Conservation (phyloP, 2,797 vertebrate genomes). For the Acrocephalus scirpaceus region DNA sequence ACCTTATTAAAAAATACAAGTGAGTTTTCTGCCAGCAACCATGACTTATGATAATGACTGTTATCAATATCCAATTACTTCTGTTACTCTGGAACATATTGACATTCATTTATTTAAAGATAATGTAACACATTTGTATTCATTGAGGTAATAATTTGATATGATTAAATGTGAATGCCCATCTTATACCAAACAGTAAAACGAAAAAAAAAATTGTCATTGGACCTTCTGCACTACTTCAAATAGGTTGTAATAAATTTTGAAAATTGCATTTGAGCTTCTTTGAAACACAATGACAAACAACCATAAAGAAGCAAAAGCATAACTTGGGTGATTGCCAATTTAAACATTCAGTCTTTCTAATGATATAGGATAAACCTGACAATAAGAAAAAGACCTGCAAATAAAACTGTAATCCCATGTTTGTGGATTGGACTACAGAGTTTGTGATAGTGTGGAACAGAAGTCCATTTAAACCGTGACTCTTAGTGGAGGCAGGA, state of each 20-base stretch:
- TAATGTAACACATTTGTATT: slow-evolving; percentile 79
- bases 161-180: slow-evolving; percentile 75
- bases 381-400: not conserved
- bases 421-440: not conserved
- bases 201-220: slow-evolving; percentile 60
- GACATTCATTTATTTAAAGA: slow-evolving; percentile 78
- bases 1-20: slow-evolving; percentile 76
- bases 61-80: slow-evolving; percentile 81
- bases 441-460: not conserved
- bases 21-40: slow-evolving; percentile 72
- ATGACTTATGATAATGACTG: slow-evolving; percentile 74
- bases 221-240: slow-evolving; percentile 57
- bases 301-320: slow-evolving; percentile 47
- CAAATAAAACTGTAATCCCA: not conserved
- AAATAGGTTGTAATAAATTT: slow-evolving; percentile 63
- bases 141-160: slow-evolving; percentile 72
- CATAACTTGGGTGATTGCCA: not conserved
- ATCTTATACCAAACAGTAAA: slow-evolving; percentile 68
- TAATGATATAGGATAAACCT: not conserved
- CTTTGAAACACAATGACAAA: slow-evolving; percentile 50
- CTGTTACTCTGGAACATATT: slow-evolving; percentile 75
- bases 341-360: not conserved
- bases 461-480: not conserved
- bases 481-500: not conserved
- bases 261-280: slow-evolving; percentile 57